These are phyloP conservation scores for Cariama cristata DNA, from an alignment of 2,113 vertebrate species.

Conservation along the genomic window DNA sequence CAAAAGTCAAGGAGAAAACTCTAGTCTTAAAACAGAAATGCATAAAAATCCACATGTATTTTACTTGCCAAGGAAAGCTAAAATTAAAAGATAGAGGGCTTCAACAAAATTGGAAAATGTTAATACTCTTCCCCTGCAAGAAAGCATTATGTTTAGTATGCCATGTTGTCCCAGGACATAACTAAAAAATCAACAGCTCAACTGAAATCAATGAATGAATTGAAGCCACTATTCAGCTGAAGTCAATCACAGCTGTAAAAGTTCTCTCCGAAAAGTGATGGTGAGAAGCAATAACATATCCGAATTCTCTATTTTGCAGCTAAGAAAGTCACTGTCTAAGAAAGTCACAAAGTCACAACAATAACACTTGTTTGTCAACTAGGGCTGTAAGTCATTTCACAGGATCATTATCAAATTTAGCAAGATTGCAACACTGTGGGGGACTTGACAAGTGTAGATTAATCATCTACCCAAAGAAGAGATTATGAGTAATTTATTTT, in stretches of 20 bases:
- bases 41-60: not conserved
- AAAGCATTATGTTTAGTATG: not conserved
- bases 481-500: not conserved
- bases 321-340: not conserved
- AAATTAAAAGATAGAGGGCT: not conserved
- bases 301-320: not conserved
- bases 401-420: not conserved
- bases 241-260: not conserved
- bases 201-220: not conserved
- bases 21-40: not conserved
- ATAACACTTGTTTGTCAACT: not conserved
- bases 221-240: not conserved
- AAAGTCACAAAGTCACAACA: not conserved
- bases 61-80: not conserved
- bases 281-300: not conserved
- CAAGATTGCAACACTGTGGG: not conserved
- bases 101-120: not conserved
- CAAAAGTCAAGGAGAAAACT: not conserved
- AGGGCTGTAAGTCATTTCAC: not conserved
- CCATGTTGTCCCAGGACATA: not conserved
- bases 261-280: not conserved
- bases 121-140: not conserved
- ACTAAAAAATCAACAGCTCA: not conserved
- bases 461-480: not conserved
- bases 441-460: not conserved